Evolutionary conservation across 1,140 invertebrate species (phyloP), one percentile per base, ranked within the genome.

Genomic region (Saxidomus purpurata): DNA sequence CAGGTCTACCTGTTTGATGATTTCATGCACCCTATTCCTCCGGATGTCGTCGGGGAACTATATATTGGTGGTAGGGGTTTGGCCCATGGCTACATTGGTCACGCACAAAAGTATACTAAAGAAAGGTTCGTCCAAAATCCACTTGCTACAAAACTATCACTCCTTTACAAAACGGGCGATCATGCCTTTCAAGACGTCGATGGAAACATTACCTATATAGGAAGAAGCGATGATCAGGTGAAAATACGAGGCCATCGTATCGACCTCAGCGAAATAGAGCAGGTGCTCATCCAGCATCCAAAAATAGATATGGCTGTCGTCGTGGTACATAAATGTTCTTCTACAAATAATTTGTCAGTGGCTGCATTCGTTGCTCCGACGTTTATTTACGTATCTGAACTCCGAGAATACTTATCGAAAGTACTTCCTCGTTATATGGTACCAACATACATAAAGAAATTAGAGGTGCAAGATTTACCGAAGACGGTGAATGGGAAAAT

Each of bases 121-220:
- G 84, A 92, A 67, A 63, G 67, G 74, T 93, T 93, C 71, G 63
- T 93, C 2, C 83, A 77, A 55, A 92, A 92, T 79, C 93, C 92
- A 8, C 36, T 92, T 2, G 31, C 28, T 36, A 40, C 69, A 28
- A 31, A 79, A 17, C 22, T 40, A 43, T 77, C 40, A 1, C 74
- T 88, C 19, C 83, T 93, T 15, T 94, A 93, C 76, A 94, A 91
- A 63, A 92, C 93, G 0, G 93, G 93, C 15, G 93, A 94, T 71
- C 89, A 93, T 69, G 92, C 88, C 0, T 90, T 92, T 34, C 91
- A 92, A 67, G 90, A 92, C n/a, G 19, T 22, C 0, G 71, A 90
- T 49, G 92, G 93, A 9, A 89, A 85, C 28, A 88, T 94, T 31
- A 92, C 91, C n/a, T 94, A 83, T 59, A 63, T 92, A 15, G 92